Percentiles rank a stretch among this genome's conserved stretches.
These are phyloP conservation scores for Reticulitermes lucifugus DNA, from an alignment of 2,888 invertebrate genomes.

Conservation along the genomic window DNA sequence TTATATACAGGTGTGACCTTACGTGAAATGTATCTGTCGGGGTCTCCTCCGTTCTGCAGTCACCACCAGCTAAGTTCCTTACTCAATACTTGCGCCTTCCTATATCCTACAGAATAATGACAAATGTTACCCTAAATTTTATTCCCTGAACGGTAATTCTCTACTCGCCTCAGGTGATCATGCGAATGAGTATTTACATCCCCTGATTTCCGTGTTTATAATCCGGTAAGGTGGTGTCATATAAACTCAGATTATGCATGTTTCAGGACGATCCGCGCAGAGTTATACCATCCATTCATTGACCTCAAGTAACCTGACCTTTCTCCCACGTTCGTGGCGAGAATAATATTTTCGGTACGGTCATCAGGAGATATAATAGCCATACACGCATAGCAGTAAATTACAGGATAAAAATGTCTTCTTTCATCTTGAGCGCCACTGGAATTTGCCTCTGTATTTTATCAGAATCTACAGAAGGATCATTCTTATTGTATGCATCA, in stretches of 20 bases:
- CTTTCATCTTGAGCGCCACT: not conserved
- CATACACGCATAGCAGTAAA: not conserved
- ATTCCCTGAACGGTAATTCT: no score
- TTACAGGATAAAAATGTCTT: not conserved
- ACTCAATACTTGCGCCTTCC: no score
- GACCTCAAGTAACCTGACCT: slow-evolving; percentile 7
- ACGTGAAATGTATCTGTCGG: no score
- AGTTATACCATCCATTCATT: not conserved
- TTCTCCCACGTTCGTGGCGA: not conserved
- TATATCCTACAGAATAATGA: no score
- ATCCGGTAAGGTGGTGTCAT: not conserved
- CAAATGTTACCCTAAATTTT: no score
- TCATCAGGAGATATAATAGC: not conserved
- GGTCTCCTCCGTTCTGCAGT: no score
- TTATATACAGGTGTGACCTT: no score
- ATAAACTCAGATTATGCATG: not conserved
- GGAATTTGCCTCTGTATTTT: not conserved
- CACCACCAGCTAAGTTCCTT: no score
- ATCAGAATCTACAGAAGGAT: no score
- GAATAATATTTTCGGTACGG: not conserved
- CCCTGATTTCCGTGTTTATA: not conserved
- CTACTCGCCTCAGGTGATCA: no score
- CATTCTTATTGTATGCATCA: no score
- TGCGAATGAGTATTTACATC: no score
- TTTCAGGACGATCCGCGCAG: not conserved